Base-by-base conservation (phyloP, 1,140 invertebrate species). In the Panagrolaimus sp. region DNA sequence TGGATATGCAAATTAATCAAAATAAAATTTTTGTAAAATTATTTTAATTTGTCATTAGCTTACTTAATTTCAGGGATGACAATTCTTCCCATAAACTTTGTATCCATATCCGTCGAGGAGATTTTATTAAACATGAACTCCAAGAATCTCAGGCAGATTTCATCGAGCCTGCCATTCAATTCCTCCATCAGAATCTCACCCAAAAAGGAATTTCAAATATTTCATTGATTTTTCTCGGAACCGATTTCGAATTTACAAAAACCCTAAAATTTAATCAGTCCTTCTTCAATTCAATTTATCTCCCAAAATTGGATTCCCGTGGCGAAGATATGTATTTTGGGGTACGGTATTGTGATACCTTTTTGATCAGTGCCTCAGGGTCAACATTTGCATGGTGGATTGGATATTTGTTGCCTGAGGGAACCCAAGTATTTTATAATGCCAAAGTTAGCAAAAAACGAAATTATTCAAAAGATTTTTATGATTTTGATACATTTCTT, bases 361-460 rank as follows among this genome's bases (percentile, higher is more conserved):
- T 52, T 7, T 14, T 52, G 3, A 52, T 52, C 0, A 21, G 17
- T 5, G 48, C 48, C 17, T 52, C 48, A 21, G 48, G 48, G 26
- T 52, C 48, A 26, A 52, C 48, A 8, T 52, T 52, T 26, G 48
- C 48, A 0, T 52, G 48, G 48, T 52, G 48, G 48, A 52, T 52
- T 17, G 48, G 17, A 8, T 52, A 52, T 26, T 14, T 52, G 17
- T 17, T 17, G 14, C 17, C 17, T 8, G 17, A 17, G 0, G 26
- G 17, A 5, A 52, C 26, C 7, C 5, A 17, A 26, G 15, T 52
- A 15, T 52, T 52, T 26, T 52, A 52, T 26, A 52, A 52, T 15
- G 15, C 17, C 0, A 7, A 52, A 52, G 15, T 52, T 26, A 52
- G 14, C 9, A 52, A 52, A 15, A 5, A 15, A 17, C 8, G 15